Percentiles rank a stretch among this genome's conserved stretches.
Conservation (phyloP, 2,113 vertebrate species). For the Spea multiplicata region DNA sequence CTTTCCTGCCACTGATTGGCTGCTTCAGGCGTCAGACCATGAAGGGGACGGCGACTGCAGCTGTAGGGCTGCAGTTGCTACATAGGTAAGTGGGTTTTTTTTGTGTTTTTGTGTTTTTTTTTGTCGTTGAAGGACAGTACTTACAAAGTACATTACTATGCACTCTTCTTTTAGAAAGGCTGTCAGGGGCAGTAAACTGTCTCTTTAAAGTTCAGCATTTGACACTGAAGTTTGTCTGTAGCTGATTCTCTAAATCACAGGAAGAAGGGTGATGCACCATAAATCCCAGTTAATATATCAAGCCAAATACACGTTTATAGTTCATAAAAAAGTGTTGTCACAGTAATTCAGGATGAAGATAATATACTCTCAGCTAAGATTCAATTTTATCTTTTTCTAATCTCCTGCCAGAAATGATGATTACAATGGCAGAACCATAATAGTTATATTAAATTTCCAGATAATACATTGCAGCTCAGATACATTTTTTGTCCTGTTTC, state of each 20-base stretch:
- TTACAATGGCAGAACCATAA: conserved; percentile 12
- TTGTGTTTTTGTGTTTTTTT: no score
- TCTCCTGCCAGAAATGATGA: conserved; percentile 14
- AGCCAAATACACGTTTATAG: not conserved
- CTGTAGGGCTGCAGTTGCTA: no score
- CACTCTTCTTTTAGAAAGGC: no score
- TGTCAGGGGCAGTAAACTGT: no score
- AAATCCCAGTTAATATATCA: not conserved
- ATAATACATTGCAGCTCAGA: conserved; percentile 16
- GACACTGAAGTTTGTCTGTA: not conserved
- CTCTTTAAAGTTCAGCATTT: not conserved
- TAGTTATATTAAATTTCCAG: conserved; percentile 16
- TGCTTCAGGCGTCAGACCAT: no score
- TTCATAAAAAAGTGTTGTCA: not conserved
- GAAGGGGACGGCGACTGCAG: no score
- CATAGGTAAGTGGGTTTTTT: no score
- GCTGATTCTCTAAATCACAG: conserved; percentile 4
- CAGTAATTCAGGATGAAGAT: conserved; percentile 12
- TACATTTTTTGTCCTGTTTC: conserved; percentile 6
- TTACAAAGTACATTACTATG: no score
- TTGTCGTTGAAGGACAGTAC: no score
- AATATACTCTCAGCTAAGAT: conserved; percentile 28
- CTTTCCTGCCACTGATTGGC: no score
- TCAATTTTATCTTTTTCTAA: conserved; percentile 15
- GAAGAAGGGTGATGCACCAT: not conserved